phyloP scores from a whole-genome alignment of 2,888 invertebrate genomes.

The Itoplectis maculator region DNA sequence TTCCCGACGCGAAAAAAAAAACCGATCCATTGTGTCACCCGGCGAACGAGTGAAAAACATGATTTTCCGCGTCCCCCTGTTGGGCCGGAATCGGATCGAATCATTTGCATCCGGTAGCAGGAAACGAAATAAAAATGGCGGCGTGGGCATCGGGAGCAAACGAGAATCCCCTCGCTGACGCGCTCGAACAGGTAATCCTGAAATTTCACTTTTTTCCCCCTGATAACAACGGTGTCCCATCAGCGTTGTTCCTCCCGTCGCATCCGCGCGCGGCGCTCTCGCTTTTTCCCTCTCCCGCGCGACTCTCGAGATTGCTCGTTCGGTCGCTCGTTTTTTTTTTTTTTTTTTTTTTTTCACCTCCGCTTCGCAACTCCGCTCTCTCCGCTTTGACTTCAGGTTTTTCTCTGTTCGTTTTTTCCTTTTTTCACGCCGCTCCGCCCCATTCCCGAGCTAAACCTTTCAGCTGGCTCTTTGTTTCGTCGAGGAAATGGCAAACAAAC shows the following conservation, averaged over 20 bases:
- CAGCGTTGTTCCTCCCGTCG: constrained; percentile 63
- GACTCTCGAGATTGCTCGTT: constrained; percentile 67
- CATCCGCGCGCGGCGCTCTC: constrained; percentile 51
- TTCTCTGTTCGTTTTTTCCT: constrained; percentile 51
- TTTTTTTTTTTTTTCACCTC: constrained; percentile 37
- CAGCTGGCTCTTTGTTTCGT: constrained; percentile 71
- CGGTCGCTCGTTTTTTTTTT: constrained; percentile 58
- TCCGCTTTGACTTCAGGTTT: constrained; percentile 40
- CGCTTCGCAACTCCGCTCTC: constrained; percentile 42
- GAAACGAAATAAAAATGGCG: constrained; percentile 66
- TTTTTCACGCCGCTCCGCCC: constrained; percentile 42
- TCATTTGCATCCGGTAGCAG: constrained; percentile 59
- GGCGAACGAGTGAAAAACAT: not conserved
- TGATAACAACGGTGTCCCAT: constrained; percentile 76
- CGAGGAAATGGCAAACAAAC: constrained; percentile 84
- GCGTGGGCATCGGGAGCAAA: constrained; percentile 42
- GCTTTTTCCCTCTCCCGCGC: constrained; percentile 54
- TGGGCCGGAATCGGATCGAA: constrained; percentile 54
- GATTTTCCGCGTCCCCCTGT: not conserved
- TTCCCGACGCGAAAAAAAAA: no score
- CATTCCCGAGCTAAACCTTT: constrained; percentile 52
- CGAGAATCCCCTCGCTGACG: constrained; percentile 72
- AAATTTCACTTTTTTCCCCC: constrained; percentile 74
- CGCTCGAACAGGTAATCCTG: constrained; percentile 82
- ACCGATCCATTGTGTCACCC: not conserved